These are phyloP conservation scores for Hyles lineata DNA, from an alignment of 2,888 invertebrate species.

Conservation along the genomic window DNA sequence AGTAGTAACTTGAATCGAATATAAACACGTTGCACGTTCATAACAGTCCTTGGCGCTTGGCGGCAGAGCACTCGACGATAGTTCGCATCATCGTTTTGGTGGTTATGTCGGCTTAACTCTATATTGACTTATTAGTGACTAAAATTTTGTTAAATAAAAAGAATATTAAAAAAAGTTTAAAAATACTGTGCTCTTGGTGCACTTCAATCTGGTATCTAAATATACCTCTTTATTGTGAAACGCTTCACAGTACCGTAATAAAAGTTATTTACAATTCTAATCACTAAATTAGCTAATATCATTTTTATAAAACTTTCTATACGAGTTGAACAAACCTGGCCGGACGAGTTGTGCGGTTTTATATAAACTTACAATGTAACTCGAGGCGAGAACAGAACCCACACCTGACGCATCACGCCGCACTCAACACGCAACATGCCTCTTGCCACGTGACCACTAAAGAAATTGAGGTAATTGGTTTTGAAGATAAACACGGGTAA, in stretches of 20 bases:
- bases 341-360: constrained; percentile 64
- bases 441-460: constrained; percentile 68
- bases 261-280: constrained; percentile 75
- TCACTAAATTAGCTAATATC: constrained; percentile 64
- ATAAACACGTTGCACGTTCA: constrained; percentile 8
- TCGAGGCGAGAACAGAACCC: background rate
- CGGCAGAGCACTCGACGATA: background rate
- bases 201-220: constrained; percentile 42
- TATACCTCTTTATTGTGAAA: constrained; percentile 50
- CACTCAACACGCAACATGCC: background rate
- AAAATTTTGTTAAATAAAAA: constrained; percentile 63
- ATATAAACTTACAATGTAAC: constrained; percentile 65
- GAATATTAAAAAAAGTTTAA: constrained; percentile 59
- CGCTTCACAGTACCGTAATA: constrained; percentile 57
- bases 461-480: constrained; percentile 85
- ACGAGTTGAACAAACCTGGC: constrained; percentile 55
- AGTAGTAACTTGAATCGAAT: constrained; percentile 21
- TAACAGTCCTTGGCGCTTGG: background rate
- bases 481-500: constrained; percentile 80
- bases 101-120: constrained; percentile 58
- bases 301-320: constrained; percentile 56
- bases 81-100: constrained; percentile 44
- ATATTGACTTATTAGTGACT: constrained; percentile 53
- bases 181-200: constrained; percentile 71
- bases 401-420: background rate